Evolutionary conservation across 1,140 invertebrate genomes (phyloP).

Genomic region (Brachionus calyciflorus): DNA sequence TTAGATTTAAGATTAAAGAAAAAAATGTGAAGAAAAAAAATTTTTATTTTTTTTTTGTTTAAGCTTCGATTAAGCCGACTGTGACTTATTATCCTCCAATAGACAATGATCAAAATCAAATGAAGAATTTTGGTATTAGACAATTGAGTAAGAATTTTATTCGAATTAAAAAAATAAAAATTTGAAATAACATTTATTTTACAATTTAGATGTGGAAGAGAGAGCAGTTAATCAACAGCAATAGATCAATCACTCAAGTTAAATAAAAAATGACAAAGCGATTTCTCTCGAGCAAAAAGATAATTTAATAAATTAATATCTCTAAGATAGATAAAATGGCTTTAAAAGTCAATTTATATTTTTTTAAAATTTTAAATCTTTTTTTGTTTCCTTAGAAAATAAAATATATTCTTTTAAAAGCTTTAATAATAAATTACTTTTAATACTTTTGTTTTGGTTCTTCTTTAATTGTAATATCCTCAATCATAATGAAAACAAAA

Average conservation of each 20-base stretch:
- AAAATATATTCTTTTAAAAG: no score
- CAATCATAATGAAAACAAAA: no score
- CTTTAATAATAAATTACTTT: no score
- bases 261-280: not conserved
- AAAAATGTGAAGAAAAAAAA: not conserved
- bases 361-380: not conserved
- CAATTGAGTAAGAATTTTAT: constrained; percentile 40
- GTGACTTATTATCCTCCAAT: constrained; percentile 13
- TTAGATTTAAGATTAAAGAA: not conserved
- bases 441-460: no score
- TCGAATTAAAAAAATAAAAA: not conserved
- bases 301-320: no score
- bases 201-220: not conserved
- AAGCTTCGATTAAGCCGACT: not conserved
- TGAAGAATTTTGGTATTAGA: constrained; percentile 19
- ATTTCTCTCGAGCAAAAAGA: no score
- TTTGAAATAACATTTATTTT: not conserved
- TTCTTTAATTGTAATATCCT: no score
- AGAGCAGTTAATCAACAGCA: not conserved
- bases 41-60: not conserved
- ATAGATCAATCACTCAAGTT: not conserved
- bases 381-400: no score
- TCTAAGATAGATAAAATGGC: no score
- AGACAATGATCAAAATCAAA: not conserved
- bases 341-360: not conserved